A percentile compares a stretch with the other conserved stretches of the same genome.
Conservation (phyloP, 1,140 invertebrate genomes). For the Bombyx mori region DNA sequence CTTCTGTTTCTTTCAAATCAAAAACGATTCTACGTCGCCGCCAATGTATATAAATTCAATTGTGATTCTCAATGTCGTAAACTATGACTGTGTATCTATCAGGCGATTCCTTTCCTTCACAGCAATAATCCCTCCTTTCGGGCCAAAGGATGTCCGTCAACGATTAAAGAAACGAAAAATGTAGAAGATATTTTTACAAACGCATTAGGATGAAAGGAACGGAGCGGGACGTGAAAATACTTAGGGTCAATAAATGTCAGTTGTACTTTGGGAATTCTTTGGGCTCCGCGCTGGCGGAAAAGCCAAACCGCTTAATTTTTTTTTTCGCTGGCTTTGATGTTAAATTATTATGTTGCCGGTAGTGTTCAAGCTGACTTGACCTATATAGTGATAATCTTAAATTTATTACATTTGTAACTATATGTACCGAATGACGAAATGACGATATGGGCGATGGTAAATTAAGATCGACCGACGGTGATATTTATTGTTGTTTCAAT, state of each 20-base stretch:
- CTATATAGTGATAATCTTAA: too few relatives aligned
- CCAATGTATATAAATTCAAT: neutral
- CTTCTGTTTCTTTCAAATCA: neutral
- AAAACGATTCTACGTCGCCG: neutral
- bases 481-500: too few relatives aligned
- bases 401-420: too few relatives aligned
- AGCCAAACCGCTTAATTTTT: conserved; percentile 1
- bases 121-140: neutral
- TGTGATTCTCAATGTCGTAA: too few relatives aligned
- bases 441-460: too few relatives aligned
- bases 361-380: too few relatives aligned
- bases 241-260: conserved; percentile 6
- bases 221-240: conserved; percentile 1
- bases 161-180: conserved; percentile 4
- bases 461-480: too few relatives aligned
- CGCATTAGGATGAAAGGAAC: conserved; percentile 5
- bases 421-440: too few relatives aligned
- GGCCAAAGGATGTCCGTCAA: neutral
- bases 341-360: too few relatives aligned
- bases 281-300: neutral
- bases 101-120: too few relatives aligned
- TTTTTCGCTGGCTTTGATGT: neutral
- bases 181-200: conserved; percentile 6
- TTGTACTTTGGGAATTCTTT: conserved; percentile 1
- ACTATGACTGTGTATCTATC: too few relatives aligned